Percentiles rank a stretch among this genome's conserved stretches.
Conservation (phyloP, 1,140 invertebrate genomes). For the Aphidius gifuensis region DNA sequence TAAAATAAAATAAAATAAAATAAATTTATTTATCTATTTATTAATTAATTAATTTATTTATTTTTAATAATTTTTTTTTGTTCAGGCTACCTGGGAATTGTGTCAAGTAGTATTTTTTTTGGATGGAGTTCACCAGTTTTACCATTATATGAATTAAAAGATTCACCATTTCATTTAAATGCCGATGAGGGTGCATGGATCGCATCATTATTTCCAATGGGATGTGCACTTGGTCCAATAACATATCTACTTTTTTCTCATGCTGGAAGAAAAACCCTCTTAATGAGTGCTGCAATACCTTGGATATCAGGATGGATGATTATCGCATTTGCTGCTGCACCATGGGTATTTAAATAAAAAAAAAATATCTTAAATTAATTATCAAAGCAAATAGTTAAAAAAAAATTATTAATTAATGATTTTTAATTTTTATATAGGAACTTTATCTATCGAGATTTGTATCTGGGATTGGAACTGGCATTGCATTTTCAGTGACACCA, state of each 20-base stretch:
- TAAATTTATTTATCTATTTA: no score
- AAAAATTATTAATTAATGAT: background rate
- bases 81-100: constrained; percentile 21
- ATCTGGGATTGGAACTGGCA: constrained; percentile 62
- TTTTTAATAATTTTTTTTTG: background rate
- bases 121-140: constrained; percentile 32
- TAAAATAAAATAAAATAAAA: background rate
- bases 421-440: constrained; percentile 51
- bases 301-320: constrained; percentile 63
- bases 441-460: constrained; percentile 40
- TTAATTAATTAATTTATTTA: background rate
- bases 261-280: constrained; percentile 64
- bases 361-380: no score
- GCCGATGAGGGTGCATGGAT: constrained; percentile 25
- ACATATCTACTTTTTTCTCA: constrained; percentile 18
- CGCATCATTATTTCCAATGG: constrained; percentile 19
- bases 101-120: constrained; percentile 20
- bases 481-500: constrained; percentile 59
- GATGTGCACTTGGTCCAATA: background rate
- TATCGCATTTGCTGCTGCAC: constrained; percentile 53
- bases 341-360: background rate
- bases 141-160: constrained; percentile 8
- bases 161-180: constrained; percentile 22
- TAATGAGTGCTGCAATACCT: constrained; percentile 59
- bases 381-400: no score